Evolutionary conservation across 2,797 vertebrate genomes (phyloP).

Genomic region (Myotis vivesi): DNA sequence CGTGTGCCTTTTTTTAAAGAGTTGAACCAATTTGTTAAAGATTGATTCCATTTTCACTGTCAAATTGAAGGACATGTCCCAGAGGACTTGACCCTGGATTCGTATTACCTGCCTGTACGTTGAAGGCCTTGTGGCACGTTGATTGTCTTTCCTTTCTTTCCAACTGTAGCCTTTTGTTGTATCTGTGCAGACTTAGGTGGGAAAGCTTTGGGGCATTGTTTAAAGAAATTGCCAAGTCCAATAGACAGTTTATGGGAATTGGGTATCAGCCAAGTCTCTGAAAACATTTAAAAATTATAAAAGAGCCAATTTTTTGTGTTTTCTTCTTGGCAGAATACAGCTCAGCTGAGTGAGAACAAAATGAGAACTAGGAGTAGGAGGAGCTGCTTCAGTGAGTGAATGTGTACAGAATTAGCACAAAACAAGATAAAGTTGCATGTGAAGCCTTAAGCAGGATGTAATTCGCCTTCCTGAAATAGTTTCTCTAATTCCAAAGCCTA

Average conservation of each 20-base stretch:
- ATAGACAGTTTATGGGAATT: background rate
- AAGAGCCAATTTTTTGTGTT: background rate
- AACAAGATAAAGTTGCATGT: background rate
- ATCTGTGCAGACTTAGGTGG: background rate
- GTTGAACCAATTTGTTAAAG: background rate
- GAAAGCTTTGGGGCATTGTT: background rate
- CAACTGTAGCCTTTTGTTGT: background rate
- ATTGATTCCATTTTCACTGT: background rate
- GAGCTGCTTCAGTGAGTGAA: background rate
- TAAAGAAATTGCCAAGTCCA: background rate
- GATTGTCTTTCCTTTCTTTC: background rate
- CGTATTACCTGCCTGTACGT: background rate
- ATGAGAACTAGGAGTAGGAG: background rate
- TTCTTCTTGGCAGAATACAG: background rate
- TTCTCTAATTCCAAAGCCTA: background rate
- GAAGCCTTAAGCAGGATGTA: background rate
- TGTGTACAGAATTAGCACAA: background rate
- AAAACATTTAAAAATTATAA: background rate
- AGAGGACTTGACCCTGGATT: background rate
- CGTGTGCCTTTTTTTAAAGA: constrained; percentile 1
- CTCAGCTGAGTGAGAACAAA: background rate
- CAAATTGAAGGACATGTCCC: background rate
- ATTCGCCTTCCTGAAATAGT: background rate
- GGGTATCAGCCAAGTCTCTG: background rate
- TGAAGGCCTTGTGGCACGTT: background rate